A percentile compares a stretch with the other conserved stretches of the same genome.
phyloP scores from a whole-genome alignment of 2,797 vertebrate species.

The Aldrovandia affinis region DNA sequence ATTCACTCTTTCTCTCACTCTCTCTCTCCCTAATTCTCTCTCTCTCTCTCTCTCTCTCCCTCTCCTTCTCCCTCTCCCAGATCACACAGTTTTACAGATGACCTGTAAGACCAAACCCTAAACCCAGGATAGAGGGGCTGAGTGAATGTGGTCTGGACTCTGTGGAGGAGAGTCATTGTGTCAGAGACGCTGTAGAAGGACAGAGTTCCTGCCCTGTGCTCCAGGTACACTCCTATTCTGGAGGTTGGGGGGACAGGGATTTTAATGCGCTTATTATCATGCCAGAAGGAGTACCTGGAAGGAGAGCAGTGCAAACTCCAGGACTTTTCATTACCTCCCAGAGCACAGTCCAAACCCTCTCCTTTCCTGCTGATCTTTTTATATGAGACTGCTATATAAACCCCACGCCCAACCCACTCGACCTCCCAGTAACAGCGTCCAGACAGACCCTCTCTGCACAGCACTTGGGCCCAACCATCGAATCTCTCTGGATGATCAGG shows the following conservation, averaged over 20 bases:
- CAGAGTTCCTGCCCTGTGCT: constrained; percentile 37
- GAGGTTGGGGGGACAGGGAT: constrained; percentile 35
- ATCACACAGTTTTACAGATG: constrained; percentile 6
- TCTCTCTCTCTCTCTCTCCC: no score
- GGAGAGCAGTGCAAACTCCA: constrained; percentile 43
- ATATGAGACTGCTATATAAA: constrained; percentile 32
- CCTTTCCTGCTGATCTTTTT: constrained; percentile 29
- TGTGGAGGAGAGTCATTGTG: constrained; percentile 45
- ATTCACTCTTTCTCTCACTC: no score
- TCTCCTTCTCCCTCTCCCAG: neutral
- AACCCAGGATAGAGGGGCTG: constrained; percentile 51
- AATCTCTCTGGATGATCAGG: constrained; percentile 39
- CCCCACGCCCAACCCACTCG: neutral
- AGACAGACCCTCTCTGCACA: constrained; percentile 24
- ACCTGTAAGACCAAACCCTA: neutral
- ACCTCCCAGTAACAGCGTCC: constrained; percentile 37
- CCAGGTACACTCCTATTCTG: constrained; percentile 49
- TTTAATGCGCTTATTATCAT: constrained; percentile 35
- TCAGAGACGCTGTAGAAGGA: constrained; percentile 46
- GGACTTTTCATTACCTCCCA: constrained; percentile 45
- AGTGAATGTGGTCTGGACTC: constrained; percentile 41
- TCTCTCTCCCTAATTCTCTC: no score
- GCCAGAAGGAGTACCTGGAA: constrained; percentile 41
- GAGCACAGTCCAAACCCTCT: constrained; percentile 14
- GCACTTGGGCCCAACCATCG: constrained; percentile 18